Conservation (phyloP, 2,888 invertebrate species). For the Tachystola acroxantha region DNA sequence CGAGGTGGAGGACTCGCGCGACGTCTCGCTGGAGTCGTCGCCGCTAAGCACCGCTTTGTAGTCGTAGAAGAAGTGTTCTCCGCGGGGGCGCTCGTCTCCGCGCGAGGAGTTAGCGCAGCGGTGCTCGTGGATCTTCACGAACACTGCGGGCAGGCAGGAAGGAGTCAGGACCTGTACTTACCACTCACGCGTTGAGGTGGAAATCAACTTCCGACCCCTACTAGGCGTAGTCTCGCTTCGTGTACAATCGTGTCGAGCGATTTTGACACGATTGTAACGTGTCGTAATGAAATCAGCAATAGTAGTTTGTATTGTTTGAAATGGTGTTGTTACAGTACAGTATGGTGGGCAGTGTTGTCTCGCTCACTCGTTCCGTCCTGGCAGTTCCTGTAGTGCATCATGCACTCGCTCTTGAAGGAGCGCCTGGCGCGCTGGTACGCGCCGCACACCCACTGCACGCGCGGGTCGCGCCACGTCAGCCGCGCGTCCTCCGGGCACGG, state of each 20-base stretch:
- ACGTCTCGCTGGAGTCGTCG: constrained; percentile 17
- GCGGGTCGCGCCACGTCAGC: constrained; percentile 48
- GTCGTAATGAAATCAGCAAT: too few species aligned
- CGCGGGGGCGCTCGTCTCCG: constrained; percentile 20
- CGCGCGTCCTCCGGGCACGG: constrained; percentile 47
- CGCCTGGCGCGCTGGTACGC: constrained; percentile 59
- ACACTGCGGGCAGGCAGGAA: constrained; percentile 24
- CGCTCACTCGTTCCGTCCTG: constrained; percentile 68
- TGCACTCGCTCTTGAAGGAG: constrained; percentile 58
- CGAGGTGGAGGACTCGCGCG: background rate
- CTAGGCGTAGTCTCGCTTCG: too few species aligned
- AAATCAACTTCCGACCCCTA: too few species aligned
- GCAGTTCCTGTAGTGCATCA: constrained; percentile 66
- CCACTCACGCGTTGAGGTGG: background rate
- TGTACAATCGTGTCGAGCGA: too few species aligned
- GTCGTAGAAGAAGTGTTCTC: constrained; percentile 62
- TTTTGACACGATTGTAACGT: too few species aligned
- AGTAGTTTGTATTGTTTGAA: too few species aligned
- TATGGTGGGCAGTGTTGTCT: too few species aligned
- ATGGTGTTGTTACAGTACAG: too few species aligned
- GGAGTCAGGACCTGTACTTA: background rate
- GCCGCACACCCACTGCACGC: constrained; percentile 61
- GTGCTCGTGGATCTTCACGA: constrained; percentile 33
- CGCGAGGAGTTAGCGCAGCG: constrained; percentile 37
- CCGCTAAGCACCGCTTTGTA: constrained; percentile 36